Base-by-base conservation (phyloP, 2,113 vertebrate genomes). In the Monopterus albus region DNA sequence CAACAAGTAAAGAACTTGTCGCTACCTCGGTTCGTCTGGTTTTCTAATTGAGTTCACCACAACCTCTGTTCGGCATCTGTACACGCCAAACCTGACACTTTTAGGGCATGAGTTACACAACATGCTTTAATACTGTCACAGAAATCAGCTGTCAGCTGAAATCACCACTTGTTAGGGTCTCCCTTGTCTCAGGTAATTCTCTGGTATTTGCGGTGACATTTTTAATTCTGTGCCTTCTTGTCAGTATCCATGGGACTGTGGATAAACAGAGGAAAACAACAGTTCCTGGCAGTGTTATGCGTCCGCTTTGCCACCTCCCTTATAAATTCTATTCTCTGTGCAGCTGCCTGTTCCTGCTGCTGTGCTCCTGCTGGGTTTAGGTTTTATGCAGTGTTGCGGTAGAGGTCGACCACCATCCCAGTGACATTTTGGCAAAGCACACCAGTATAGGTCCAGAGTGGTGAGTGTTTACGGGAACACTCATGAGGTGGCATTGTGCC, bases 391-490 rank as follows among this genome's bases (percentile, higher is more conserved):
- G 62, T 78, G 1, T 42, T 88, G 85, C 35, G 86, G 88, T 82
- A 0, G 77, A 87, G 80, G 79, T 69, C 53, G 70, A 87, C 86
- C 87, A 51, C 84, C 70, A 72, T 50, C 62, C 78, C 76, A 73
- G 58, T 83, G 81, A 81, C 76, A 72, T 88, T 84, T 82, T 87
- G 88, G 82, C 87, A 83, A 55, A 43, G 78, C 65, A 7, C 78
- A 52, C 28, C 77, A 57, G 72, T 52, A 9, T 25, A 73, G 75
- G 84, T 84, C 87, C 84, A 61, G 74, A 43, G 72, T 45, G 72
- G 73, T 53, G 78, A 81, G 79, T 88, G 86, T 91, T 91, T 91
- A 88, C 86, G 55, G 86, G 86, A 91, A 91, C 67, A 56, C 81
- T 88, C 57, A 67, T 74, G 81, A 65, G 73, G 71, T 84, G 90